phyloP scores from a whole-genome alignment of 2,797 vertebrate species.

The Myiothlypis chrysogaster region DNA sequence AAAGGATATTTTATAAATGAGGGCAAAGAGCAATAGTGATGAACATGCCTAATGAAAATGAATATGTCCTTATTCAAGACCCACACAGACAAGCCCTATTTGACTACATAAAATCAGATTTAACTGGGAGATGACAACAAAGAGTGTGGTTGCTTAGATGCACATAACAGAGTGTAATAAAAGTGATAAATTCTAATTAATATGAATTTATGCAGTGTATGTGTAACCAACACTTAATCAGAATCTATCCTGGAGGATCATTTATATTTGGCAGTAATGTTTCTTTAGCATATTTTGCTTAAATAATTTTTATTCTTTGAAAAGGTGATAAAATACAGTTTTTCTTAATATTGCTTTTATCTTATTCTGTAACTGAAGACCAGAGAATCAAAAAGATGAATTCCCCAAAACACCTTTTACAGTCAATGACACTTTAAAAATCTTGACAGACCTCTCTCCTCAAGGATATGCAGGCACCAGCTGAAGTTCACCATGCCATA shows the following conservation, averaged over 20 bases:
- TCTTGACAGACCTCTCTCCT: background rate
- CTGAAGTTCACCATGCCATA: background rate
- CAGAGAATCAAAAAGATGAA: background rate
- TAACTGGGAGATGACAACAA: background rate
- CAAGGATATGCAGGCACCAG: background rate
- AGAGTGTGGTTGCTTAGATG: background rate
- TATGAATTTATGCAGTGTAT: background rate
- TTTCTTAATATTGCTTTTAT: background rate
- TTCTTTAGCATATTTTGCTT: background rate
- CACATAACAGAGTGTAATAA: background rate
- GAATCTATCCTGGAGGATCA: background rate
- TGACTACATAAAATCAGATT: background rate
- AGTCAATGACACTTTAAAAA: background rate
- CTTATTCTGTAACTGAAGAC: background rate
- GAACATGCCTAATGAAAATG: background rate
- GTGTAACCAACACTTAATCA: background rate
- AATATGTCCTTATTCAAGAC: background rate
- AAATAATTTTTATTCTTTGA: background rate
- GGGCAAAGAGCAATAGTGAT: background rate
- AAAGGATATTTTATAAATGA: conserved; percentile 9
- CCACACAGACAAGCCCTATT: background rate
- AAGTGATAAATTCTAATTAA: conserved; percentile 6
- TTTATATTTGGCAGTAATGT: background rate
- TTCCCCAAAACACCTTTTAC: background rate
- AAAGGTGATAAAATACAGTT: background rate